These are phyloP conservation scores for Nasonia oneida DNA, from an alignment of 2,888 invertebrate genomes.

Conservation along the genomic window DNA sequence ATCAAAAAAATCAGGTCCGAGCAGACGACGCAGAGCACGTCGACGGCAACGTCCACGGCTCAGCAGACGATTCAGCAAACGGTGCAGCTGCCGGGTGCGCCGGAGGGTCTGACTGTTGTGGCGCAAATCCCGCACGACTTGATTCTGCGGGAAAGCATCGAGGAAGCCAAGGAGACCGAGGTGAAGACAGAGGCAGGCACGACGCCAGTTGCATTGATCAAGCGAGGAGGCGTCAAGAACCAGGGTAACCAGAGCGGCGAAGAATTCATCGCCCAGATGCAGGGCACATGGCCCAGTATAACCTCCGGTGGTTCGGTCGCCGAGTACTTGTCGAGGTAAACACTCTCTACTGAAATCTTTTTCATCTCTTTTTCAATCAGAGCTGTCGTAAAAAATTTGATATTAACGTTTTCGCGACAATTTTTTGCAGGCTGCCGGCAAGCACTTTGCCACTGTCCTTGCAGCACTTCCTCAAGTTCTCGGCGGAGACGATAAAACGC, in stretches of 20 bases:
- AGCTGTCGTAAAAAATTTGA: too few species aligned
- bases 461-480: conserved; percentile 84
- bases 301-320: conserved; percentile 80
- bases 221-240: conserved; percentile 78
- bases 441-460: conserved; percentile 82
- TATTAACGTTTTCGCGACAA: background rate
- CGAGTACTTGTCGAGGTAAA: conserved; percentile 79
- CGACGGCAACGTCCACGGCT: conserved; percentile 77
- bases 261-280: conserved; percentile 79
- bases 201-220: conserved; percentile 80
- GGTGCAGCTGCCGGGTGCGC: conserved; percentile 79
- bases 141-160: conserved; percentile 81
- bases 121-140: conserved; percentile 87
- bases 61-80: conserved; percentile 78
- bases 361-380: too few species aligned
- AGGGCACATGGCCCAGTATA: conserved; percentile 81
- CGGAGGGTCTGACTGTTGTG: conserved; percentile 85
- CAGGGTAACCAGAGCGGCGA: conserved; percentile 74
- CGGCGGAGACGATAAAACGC: conserved; percentile 81
- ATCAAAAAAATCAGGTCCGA: conserved; percentile 70
- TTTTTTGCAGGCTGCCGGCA: conserved; percentile 76
- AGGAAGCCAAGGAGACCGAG: conserved; percentile 79
- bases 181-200: conserved; percentile 76
- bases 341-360: background rate
- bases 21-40: conserved; percentile 78